A percentile compares a stretch with the other conserved stretches of the same genome.
These are phyloP conservation scores for Morone saxatilis DNA, from an alignment of 2,113 vertebrate genomes.

Conservation along the genomic window DNA sequence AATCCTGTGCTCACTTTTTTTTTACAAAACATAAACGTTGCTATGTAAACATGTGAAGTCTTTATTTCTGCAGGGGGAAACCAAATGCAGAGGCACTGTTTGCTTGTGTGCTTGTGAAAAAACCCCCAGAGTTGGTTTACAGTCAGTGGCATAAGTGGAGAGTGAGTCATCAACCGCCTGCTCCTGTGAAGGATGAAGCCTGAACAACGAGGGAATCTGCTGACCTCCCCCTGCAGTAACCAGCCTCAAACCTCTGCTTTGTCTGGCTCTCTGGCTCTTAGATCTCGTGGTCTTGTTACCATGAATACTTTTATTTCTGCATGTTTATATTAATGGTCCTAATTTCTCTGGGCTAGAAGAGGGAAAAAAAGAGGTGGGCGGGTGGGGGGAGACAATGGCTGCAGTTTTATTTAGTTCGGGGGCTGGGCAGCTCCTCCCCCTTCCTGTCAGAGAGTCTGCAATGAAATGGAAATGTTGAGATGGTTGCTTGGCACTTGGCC, in stretches of 20 bases:
- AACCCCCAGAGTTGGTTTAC: constrained; percentile 44
- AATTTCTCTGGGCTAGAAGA: constrained; percentile 13
- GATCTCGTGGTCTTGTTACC: constrained; percentile 58
- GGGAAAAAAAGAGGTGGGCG: neutral
- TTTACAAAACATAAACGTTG: constrained; percentile 5
- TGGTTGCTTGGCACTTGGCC: constrained; percentile 63
- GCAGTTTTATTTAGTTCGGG: constrained; percentile 64
- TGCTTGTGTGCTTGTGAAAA: constrained; percentile 30
- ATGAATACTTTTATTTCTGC: constrained; percentile 49
- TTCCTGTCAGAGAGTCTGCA: constrained; percentile 63
- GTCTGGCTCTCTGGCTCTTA: constrained; percentile 33
- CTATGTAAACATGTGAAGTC: constrained; percentile 1
- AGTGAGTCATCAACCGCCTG: constrained; percentile 77
- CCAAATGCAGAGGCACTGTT: constrained; percentile 46
- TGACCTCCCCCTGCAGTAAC: constrained; percentile 56
- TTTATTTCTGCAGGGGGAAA: constrained; percentile 16
- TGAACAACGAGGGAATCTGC: constrained; percentile 58
- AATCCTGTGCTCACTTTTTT: neutral
- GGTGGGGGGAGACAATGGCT: constrained; percentile 34
- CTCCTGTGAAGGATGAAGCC: constrained; percentile 36
- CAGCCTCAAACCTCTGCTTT: constrained; percentile 66
- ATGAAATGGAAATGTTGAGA: constrained; percentile 80
- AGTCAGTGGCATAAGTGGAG: constrained; percentile 61
- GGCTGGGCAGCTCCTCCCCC: constrained; percentile 53
- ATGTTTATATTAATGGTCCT: constrained; percentile 32